Evolutionary conservation across 2,888 invertebrate species (phyloP).

Genomic region (Lumbricus terrestris): DNA sequence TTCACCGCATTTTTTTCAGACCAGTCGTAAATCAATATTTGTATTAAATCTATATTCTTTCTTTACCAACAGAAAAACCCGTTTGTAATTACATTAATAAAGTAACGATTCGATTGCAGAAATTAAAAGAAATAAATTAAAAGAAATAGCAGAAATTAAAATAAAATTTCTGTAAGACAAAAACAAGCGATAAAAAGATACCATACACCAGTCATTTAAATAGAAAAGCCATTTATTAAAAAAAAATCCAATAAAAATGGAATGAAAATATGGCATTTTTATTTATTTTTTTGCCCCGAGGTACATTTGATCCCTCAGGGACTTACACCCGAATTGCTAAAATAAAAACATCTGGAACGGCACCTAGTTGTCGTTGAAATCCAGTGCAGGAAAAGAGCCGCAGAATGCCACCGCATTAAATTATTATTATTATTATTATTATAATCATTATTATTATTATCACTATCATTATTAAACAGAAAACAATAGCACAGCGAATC

Average conservation of each 20-base stretch:
- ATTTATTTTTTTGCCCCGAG: no score
- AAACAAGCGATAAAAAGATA: neutral
- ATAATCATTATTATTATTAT: no score
- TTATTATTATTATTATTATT: no score
- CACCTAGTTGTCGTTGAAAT: no score
- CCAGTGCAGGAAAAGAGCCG: no score
- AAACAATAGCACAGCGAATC: neutral
- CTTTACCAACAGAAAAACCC: neutral
- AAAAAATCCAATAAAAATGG: neutral
- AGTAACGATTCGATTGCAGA: neutral
- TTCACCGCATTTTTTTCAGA: neutral
- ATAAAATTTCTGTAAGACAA: neutral
- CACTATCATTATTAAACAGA: neutral
- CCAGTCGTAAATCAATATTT: neutral
- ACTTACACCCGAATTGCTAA: no score
- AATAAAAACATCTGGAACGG: no score
- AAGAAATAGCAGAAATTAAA: neutral
- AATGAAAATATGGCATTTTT: neutral
- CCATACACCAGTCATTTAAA: neutral
- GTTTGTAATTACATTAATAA: neutral
- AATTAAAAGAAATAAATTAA: neutral
- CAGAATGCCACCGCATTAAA: no score
- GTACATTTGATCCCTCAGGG: no score
- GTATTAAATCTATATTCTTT: neutral
- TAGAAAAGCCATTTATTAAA: neutral